Base-by-base conservation (phyloP, 2,113 vertebrate genomes). In the Psephotus haematonotus region DNA sequence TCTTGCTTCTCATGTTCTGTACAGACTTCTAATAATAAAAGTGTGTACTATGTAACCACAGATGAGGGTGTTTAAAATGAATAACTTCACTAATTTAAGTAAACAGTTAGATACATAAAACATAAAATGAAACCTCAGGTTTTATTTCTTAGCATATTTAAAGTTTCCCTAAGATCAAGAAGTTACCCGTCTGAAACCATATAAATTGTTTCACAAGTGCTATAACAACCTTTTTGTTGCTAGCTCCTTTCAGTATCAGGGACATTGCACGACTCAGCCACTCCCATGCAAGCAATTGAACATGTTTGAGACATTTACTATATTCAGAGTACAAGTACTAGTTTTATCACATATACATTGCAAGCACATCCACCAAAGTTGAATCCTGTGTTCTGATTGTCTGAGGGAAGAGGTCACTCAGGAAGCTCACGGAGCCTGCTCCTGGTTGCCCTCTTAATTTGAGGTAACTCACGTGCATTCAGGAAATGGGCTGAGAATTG, bases 231-330 rank as follows among this genome's bases (percentile, higher is more conserved):
- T 55, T 43, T 55, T 35, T 52, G 35, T 37, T 15, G 1, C 9
- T 17, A 22, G 29, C 22, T 79, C 25, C 69, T 41, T 46, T 55
- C 13, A 14, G 33, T 3, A 8, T 1, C 0, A 6, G 24, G 23
- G 33, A 47, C 55, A 22, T n/a, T 50, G 71, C 29, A 11, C 16
- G 18, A 14, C 2, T 0, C 13, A 11, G 57, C 57, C 2, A 0
- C 41, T 89, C 25, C 72, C 3, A 0, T 11, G 24, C 2, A 0
- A n/a, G 31, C 82, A 20, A 3, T 3, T 1, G 13, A 68, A 37
- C 3, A 1, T 3, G 15, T 31, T 67, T 63, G 70, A 59, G 62
- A 52, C 27, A 8, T 17, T 68, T 22, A 10, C 6, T 41, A 10
- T 22, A 27, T 13, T 41, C 64, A 41, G 44, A 55, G 59, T 29